Evolutionary conservation across 2,888 invertebrate species (phyloP), one percentile per base, ranked within the genome.

Genomic region (Charanyca ferruginea): DNA sequence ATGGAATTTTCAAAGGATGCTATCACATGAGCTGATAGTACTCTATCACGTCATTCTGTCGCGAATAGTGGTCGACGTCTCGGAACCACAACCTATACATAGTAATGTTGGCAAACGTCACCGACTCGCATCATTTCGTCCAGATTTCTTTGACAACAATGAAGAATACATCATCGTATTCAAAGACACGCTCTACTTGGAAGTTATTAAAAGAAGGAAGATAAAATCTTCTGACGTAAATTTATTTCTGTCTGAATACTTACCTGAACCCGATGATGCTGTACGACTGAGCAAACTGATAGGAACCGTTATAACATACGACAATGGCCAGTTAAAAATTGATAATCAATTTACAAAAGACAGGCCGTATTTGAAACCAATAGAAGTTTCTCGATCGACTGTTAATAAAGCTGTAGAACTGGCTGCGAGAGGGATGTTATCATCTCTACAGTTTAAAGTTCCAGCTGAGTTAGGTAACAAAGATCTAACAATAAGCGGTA

Each of bases 381-480:
- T 63, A 9, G 13, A 66, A 11, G 44, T 75, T 23, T 44, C 66
- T 18, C 28, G 16, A 20, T 13, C 55, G 3, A 45, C 51, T 28
- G 47, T 70, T 16, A 45, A 66, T 0, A 18, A 69, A 66, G 75
- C 73, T 1, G 45, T 68, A 1, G 32, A 48, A 58, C 42, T 52
- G 1, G 60, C 51, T 28, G 66, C 68, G 11, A 58, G 20, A 42
- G 23, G 20, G 20, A 66, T 63, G 18, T 53, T 79, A 54, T 4
- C 8, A 11, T 47, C 49, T 6, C 28, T 41, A 11, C 18, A 42
- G 11, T 49, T 71, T 2, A 77, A 73, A 58, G 66, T 77, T 0
- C 80, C 79, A 3, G 20, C 48, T 16, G 35, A 53, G 5, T 79
- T 80, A 42, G 80, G 80, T 5, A 79, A 80, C n/a, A 47, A 23